Percentiles rank a stretch among this genome's conserved stretches.
Evolutionary conservation across 2,113 vertebrate species (phyloP).

Genomic region (Semicossyphus pulcher): DNA sequence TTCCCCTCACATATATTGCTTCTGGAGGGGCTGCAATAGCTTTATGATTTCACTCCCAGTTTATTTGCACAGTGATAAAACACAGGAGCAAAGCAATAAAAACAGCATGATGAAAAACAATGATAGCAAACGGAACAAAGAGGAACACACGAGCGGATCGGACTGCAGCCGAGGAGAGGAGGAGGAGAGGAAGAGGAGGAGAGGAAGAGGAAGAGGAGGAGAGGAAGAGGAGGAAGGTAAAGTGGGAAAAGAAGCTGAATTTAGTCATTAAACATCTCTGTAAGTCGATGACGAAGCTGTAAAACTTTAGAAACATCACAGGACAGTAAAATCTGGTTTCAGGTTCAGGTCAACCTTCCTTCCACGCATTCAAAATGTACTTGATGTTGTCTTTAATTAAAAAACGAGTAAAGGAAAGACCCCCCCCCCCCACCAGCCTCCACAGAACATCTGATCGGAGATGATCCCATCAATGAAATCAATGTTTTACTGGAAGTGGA

Average conservation of each 20-base stretch:
- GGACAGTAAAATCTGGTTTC: too few relatives aligned
- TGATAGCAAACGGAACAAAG: conserved; percentile 41
- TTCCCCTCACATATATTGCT: conserved; percentile 24
- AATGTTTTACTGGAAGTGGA: neutral
- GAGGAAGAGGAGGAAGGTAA: neutral
- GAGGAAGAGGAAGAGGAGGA: neutral
- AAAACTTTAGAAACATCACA: neutral
- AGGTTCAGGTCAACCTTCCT: too few relatives aligned
- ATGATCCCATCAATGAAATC: neutral
- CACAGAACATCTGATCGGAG: neutral
- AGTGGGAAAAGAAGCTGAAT: neutral
- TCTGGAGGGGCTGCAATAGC: conserved; percentile 21
- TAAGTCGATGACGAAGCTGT: neutral
- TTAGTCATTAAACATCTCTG: neutral
- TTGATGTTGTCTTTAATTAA: too few relatives aligned
- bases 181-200: neutral
- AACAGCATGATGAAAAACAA: conserved; percentile 49
- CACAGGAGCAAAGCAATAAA: conserved; percentile 74
- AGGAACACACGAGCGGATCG: conserved; percentile 47
- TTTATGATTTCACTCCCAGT: conserved; percentile 53
- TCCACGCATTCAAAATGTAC: too few relatives aligned
- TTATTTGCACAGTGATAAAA: conserved; percentile 68
- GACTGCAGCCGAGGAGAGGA: neutral
- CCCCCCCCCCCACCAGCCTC: too few relatives aligned
- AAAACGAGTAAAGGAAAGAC: too few relatives aligned